phyloP scores from a whole-genome alignment of 2,888 invertebrate species.

The Polydesmus complanatus region DNA sequence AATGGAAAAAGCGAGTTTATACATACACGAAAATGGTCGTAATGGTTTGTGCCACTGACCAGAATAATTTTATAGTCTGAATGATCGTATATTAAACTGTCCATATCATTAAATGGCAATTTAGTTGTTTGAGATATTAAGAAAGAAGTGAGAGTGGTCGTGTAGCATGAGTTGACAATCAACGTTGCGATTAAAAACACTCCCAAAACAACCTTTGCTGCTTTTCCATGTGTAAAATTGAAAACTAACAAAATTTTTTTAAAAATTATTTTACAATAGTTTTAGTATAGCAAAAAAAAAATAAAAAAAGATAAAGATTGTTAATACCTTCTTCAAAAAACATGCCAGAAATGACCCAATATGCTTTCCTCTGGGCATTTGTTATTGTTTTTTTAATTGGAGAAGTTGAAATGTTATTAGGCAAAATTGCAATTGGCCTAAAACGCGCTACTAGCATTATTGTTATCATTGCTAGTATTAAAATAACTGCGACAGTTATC shows the following conservation, averaged over 20 bases:
- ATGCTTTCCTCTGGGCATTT: neutral
- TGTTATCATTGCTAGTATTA: neutral
- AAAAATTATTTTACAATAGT: neutral
- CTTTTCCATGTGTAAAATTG: neutral
- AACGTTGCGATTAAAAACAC: neutral
- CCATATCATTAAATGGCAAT: neutral
- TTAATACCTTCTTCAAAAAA: neutral
- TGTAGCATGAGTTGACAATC: neutral
- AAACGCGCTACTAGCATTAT: neutral
- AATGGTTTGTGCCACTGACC: neutral
- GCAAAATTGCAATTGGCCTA: neutral
- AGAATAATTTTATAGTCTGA: neutral
- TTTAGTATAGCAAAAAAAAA: too few relatives aligned
- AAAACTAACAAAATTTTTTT: neutral
- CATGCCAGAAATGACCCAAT: neutral
- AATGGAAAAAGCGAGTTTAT: too few relatives aligned
- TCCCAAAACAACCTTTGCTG: neutral
- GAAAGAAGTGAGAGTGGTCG: neutral
- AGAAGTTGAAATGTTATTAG: neutral
- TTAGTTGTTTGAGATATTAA: neutral
- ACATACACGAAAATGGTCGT: neutral
- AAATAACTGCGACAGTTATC: neutral
- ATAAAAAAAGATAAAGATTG: too few relatives aligned
- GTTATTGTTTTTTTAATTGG: neutral
- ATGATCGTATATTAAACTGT: neutral